phyloP scores from a whole-genome alignment of 2,113 vertebrate species.

The Semnornis frantzii region DNA sequence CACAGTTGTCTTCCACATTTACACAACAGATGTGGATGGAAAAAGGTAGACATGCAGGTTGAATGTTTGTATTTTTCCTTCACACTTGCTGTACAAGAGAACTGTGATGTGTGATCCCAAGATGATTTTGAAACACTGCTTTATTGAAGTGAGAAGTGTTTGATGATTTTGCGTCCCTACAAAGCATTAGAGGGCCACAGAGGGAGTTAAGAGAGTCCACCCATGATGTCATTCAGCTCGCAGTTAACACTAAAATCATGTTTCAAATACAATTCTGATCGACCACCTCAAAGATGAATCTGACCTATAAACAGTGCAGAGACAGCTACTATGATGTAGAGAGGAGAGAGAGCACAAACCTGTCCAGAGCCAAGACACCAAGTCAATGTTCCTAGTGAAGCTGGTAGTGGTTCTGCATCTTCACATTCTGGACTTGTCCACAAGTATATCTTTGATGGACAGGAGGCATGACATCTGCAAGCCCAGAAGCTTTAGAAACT shows the following conservation, averaged over 20 bases:
- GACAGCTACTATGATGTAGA: background rate
- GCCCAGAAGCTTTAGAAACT: background rate
- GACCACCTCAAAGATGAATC: background rate
- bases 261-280: background rate
- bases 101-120: rapidly evolving
- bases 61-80: background rate
- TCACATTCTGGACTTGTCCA: background rate
- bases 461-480: background rate
- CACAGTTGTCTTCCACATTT: background rate
- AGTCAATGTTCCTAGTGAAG: rapidly evolving
- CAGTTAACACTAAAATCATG: background rate
- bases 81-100: background rate
- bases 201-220: background rate
- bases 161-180: background rate
- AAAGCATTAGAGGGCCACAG: background rate
- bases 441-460: background rate
- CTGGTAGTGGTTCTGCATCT: background rate
- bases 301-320: background rate
- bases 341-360: background rate
- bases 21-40: background rate
- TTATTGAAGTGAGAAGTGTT: background rate
- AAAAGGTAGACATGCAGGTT: background rate
- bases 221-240: background rate
- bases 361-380: background rate
- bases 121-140: background rate